phyloP scores from a whole-genome alignment of 2,113 vertebrate genomes.

The Cairina moschata region DNA sequence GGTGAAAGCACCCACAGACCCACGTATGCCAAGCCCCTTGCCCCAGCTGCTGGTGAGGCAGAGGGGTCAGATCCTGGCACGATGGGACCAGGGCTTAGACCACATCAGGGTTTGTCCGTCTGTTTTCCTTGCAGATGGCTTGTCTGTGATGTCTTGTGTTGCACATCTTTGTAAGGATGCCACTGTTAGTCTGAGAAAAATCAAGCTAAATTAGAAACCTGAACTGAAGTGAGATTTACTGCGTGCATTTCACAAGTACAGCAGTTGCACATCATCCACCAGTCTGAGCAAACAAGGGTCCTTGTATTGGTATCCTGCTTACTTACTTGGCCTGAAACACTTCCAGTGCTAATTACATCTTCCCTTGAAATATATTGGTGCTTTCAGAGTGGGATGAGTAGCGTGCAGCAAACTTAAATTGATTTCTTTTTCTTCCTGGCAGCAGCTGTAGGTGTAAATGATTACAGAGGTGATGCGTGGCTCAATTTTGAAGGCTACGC shows the following conservation, averaged over 20 bases:
- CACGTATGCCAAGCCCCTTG: background rate
- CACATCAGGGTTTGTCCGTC: background rate
- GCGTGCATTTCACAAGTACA: background rate
- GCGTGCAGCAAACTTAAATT: background rate
- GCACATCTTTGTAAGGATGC: background rate
- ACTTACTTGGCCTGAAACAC: constrained; percentile 32
- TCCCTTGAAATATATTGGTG: constrained; percentile 23
- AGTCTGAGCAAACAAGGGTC: background rate
- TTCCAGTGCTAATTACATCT: constrained; percentile 31
- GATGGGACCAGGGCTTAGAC: too few species aligned
- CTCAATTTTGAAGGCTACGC: constrained; percentile 18
- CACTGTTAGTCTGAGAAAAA: background rate
- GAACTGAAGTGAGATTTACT: background rate
- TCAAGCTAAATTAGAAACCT: background rate
- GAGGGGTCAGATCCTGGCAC: background rate
- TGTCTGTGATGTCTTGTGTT: background rate
- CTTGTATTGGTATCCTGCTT: constrained; percentile 26
- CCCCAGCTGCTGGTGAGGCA: background rate
- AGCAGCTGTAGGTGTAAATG: constrained; percentile 39
- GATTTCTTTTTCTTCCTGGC: constrained; percentile 24
- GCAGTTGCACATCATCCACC: constrained; percentile 37
- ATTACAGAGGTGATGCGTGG: background rate
- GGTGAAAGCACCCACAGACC: background rate
- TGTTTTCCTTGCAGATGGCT: background rate
- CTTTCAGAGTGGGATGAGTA: constrained; percentile 24